Evolutionary conservation across 2,797 vertebrate genomes (phyloP).

Genomic region (Simalia tracyae): DNA sequence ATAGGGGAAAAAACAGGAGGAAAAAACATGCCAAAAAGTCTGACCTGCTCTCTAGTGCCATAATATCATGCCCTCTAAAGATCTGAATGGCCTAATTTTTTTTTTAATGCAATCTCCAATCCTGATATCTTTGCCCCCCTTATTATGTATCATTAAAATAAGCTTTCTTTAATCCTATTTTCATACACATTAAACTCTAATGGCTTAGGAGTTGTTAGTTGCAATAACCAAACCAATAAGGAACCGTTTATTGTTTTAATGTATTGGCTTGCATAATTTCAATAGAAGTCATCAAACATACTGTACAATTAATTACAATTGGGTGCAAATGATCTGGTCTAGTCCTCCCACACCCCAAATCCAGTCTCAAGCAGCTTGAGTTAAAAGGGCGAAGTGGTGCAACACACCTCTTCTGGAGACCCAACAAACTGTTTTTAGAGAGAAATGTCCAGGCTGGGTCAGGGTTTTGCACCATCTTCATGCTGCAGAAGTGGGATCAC

Average conservation of each 20-base stretch:
- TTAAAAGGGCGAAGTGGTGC: not conserved
- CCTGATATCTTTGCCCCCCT: not conserved
- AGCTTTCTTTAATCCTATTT: not conserved
- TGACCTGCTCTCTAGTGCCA: not conserved
- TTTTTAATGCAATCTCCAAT: not conserved
- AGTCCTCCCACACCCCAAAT: not conserved
- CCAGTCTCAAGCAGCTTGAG: not conserved
- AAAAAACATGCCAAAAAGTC: not conserved
- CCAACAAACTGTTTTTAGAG: not conserved
- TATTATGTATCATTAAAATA: not conserved
- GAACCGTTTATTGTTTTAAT: no score
- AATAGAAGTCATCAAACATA: not conserved
- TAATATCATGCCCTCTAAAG: not conserved
- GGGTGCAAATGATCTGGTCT: not conserved
- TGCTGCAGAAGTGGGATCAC: not conserved
- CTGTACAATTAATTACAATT: not conserved
- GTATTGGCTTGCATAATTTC: not conserved
- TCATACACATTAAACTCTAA: not conserved
- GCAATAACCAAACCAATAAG: not conserved
- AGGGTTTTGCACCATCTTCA: not conserved
- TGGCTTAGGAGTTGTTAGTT: not conserved
- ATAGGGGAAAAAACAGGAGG: not conserved
- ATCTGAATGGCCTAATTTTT: not conserved
- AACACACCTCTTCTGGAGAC: not conserved
- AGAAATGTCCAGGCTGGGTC: not conserved